Conservation (phyloP, 2,797 vertebrate genomes). For the Cichlasoma orientale region DNA sequence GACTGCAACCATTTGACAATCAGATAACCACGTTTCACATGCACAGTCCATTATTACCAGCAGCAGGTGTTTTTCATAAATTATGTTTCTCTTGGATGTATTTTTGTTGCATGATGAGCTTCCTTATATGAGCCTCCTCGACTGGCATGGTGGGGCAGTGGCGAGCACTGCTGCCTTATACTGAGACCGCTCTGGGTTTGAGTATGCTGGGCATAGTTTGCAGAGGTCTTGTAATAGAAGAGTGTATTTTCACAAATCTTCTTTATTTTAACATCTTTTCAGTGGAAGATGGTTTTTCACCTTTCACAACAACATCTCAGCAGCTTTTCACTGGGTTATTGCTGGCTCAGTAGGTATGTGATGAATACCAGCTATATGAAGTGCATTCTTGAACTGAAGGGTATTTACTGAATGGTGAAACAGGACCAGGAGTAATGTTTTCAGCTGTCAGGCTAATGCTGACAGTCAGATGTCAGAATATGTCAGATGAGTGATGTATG, state of each 20-base stretch:
- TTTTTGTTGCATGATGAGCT: background rate
- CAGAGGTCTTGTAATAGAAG: background rate
- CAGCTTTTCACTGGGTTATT: background rate
- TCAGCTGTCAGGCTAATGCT: too few species aligned
- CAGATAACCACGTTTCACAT: background rate
- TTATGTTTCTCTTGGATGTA: too few species aligned
- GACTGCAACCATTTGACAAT: background rate
- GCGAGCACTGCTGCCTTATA: background rate
- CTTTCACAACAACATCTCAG: background rate
- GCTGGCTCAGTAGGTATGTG: fast-evolving
- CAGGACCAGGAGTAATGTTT: too few species aligned
- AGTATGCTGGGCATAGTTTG: background rate
- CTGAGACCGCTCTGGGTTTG: background rate
- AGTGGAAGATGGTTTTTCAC: background rate
- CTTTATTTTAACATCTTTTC: background rate
- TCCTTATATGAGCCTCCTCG: background rate
- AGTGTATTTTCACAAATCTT: background rate
- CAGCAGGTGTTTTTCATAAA: background rate
- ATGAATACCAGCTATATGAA: background rate
- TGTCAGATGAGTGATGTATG: background rate
- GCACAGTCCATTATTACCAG: background rate
- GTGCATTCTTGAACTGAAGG: too few species aligned
- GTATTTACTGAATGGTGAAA: too few species aligned
- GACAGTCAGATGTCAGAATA: background rate
- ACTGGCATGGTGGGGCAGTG: fast-evolving